A percentile compares a stretch with the other conserved stretches of the same genome.
Evolutionary conservation across 2,888 invertebrate genomes (phyloP).

Genomic region (Synergus japonicus): DNA sequence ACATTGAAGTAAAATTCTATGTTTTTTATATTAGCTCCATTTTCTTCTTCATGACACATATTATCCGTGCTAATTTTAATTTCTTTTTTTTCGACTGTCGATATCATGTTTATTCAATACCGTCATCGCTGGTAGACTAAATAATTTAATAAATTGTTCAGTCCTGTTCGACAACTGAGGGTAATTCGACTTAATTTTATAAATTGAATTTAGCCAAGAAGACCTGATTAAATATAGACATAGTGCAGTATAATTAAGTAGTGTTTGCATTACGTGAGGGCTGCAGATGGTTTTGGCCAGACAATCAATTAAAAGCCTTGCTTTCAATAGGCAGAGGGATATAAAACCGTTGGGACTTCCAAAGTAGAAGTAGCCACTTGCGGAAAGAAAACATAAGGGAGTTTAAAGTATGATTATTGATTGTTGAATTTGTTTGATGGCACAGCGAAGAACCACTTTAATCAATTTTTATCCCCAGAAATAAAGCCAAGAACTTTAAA

Average conservation of each 20-base stretch:
- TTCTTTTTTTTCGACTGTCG: neutral
- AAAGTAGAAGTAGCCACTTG: slow-evolving; percentile 25
- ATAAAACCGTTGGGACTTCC: slow-evolving; percentile 35
- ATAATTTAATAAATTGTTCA: slow-evolving; percentile 23
- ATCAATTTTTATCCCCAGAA: neutral
- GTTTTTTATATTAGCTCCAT: neutral
- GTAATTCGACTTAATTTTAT: slow-evolving; percentile 33
- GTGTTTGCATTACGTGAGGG: slow-evolving; percentile 38
- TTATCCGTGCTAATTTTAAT: neutral
- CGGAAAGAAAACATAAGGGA: slow-evolving; percentile 24
- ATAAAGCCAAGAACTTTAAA: too few relatives aligned
- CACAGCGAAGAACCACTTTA: neutral
- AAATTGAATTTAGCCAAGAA: slow-evolving; percentile 36
- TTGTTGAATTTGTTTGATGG: neutral
- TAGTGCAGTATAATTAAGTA: slow-evolving; percentile 36
- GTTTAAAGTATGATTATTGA: slow-evolving; percentile 21
- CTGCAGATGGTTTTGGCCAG: slow-evolving; percentile 39
- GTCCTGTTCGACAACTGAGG: neutral
- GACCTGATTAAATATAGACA: slow-evolving; percentile 37
- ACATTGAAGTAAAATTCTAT: slow-evolving; percentile 10
- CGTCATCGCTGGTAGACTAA: neutral
- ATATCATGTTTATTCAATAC: neutral
- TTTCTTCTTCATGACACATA: neutral
- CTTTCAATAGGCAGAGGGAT: slow-evolving; percentile 34
- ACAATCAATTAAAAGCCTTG: slow-evolving; percentile 42